These are phyloP conservation scores for Eulemur mongoz DNA, from an alignment of 2,797 vertebrate genomes.

Conservation along the genomic window DNA sequence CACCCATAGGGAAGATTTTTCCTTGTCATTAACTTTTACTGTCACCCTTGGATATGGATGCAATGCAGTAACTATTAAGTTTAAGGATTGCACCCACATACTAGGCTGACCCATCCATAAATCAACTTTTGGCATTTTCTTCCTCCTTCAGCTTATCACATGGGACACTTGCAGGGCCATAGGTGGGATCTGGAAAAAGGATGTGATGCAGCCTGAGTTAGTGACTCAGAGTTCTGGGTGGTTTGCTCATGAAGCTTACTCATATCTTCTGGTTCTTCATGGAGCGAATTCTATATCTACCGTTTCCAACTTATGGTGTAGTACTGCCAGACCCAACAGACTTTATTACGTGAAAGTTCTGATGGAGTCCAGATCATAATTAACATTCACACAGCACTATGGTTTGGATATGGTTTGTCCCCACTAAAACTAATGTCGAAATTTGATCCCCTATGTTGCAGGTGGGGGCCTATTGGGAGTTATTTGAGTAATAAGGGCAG, in stretches of 20 bases:
- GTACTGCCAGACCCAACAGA: background rate
- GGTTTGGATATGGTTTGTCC: background rate
- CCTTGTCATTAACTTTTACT: background rate
- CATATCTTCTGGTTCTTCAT: background rate
- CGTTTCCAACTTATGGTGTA: background rate
- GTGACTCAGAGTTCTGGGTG: background rate
- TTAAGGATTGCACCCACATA: background rate
- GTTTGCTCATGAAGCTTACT: background rate
- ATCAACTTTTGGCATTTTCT: background rate
- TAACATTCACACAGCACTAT: background rate
- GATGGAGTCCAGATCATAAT: background rate
- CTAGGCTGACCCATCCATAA: background rate
- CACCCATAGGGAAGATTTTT: background rate
- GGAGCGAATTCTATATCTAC: background rate
- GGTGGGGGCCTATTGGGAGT: background rate
- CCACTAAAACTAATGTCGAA: background rate
- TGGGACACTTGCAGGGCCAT: background rate
- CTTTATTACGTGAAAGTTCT: background rate
- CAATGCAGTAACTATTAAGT: background rate
- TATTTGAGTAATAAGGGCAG: background rate
- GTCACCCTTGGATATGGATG: background rate
- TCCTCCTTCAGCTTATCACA: background rate
- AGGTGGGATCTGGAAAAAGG: background rate
- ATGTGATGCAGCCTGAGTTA: background rate
- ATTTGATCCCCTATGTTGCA: background rate